Percentiles rank a stretch among this genome's conserved stretches.
phyloP scores from a whole-genome alignment of 2,888 invertebrate genomes.

The Sipha maydis region DNA sequence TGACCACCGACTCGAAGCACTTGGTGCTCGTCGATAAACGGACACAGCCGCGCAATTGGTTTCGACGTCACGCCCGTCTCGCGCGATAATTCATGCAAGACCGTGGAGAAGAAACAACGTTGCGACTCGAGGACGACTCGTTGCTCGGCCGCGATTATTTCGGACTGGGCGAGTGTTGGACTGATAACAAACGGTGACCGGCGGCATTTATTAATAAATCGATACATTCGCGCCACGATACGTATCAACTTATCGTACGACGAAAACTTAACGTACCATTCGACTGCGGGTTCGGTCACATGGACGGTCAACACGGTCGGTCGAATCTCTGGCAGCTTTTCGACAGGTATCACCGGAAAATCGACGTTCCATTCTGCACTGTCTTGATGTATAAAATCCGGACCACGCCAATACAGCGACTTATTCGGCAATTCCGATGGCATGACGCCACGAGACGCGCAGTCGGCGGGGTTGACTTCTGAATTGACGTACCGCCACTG shows the following conservation, averaged over 20 bases:
- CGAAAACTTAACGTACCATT: not conserved
- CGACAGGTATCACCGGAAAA: not conserved
- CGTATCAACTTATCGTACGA: not conserved
- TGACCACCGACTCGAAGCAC: conserved; percentile 24
- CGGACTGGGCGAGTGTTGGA: too few relatives aligned
- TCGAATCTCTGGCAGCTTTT: not conserved
- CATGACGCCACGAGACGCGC: not conserved
- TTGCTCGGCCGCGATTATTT: not conserved
- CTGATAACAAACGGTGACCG: not conserved
- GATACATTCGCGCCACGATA: not conserved
- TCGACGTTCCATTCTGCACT: not conserved
- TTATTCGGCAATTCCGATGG: not conserved
- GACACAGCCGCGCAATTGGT: not conserved
- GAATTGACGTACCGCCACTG: not conserved
- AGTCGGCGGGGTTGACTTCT: not conserved
- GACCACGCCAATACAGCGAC: not conserved
- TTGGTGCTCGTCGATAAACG: not conserved
- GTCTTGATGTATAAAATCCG: not conserved
- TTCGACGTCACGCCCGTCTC: not conserved
- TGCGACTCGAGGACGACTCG: not conserved
- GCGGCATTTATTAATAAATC: not conserved
- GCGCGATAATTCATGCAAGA: not conserved
- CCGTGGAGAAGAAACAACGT: not conserved
- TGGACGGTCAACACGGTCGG: not conserved
- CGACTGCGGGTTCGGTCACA: not conserved